phyloP scores from a whole-genome alignment of 1,140 invertebrate species.

The Leucophenga varia region DNA sequence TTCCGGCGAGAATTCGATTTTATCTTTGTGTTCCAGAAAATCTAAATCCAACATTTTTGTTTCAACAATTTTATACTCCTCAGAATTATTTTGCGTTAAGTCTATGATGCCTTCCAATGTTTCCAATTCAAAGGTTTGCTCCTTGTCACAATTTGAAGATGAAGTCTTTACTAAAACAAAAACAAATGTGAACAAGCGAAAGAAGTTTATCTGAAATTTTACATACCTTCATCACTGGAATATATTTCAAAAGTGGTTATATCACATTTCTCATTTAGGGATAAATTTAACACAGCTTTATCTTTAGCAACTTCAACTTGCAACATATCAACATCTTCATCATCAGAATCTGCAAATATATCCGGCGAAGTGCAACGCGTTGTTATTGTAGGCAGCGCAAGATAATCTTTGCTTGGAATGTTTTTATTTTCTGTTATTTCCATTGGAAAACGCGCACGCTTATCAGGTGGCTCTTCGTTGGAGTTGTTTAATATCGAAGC shows the following conservation, averaged over 20 bases:
- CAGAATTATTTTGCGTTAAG: conserved; percentile 20
- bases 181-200: conserved; percentile 2
- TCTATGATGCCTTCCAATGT: conserved; percentile 25
- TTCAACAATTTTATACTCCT: too few species aligned
- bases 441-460: not conserved
- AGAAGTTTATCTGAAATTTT: not conserved
- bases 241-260: conserved; percentile 24
- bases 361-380: conserved; percentile 39
- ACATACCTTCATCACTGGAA: conserved; percentile 43
- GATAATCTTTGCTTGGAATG: not conserved
- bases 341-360: conserved; percentile 46
- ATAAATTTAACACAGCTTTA: conserved; percentile 13
- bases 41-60: too few species aligned
- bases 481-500: too few species aligned
- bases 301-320: not conserved
- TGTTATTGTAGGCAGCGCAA: not conserved
- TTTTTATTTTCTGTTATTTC: not conserved
- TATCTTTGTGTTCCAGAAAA: too few species aligned
- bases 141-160: conserved; percentile 4
- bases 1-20: too few species aligned
- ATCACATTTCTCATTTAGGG: not conserved
- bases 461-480: not conserved
- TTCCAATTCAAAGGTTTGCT: conserved; percentile 2
- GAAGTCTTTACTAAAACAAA: conserved; percentile 38
- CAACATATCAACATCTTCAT: conserved; percentile 17